Base-by-base conservation (phyloP, 2,797 vertebrate genomes). In the Antrozous pallidus region DNA sequence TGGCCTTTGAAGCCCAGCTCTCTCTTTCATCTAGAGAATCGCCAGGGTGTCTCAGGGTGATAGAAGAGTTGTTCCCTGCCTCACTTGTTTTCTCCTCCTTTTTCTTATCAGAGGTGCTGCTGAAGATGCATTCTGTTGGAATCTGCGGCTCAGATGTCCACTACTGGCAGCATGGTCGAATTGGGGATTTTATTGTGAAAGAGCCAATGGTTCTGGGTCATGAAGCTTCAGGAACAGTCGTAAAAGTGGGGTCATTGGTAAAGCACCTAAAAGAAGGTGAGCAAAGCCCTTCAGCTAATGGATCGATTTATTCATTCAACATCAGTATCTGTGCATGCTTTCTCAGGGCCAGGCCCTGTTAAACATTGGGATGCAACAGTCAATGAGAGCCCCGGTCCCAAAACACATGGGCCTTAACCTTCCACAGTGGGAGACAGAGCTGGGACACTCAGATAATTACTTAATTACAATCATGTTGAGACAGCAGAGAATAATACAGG, bases 91-190 rank as follows among this genome's bases (percentile, higher is more conserved):
- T 85, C 36, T 86, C 54, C 47, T 71, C 67, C 16, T 87, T 45
- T 92, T 42, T 91, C 56, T 74, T 90, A 61, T 47, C 93, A 99
- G 99, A 99, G 65, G 99, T 99, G 24, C 98, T 99, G 51, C 97
- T 99, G 63, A 98, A 98, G 98, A 99, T 99, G 99, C 99, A 99
- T 97, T 99, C 99, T 0, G 99, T 99, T 4, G 99, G 99, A 33
- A 99, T 99, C 97, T 99, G 99, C 0, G 99, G 99, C 5, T 99
- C 99, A 0, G 99, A 99, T 0, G 99, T 99, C 84, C 99, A 99
- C 96, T 99, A 99, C 97, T 99, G 99, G 99, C 98, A 99, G 95
- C 93, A 99, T 0, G 99, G 99, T 2, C 98, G 98, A 0, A 99
- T 99, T 0, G 99, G 99, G 26, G 98, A 99, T 96, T 99, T 98